Base-by-base conservation (phyloP, 2,113 vertebrate genomes). In the Alligator mississippiensis region DNA sequence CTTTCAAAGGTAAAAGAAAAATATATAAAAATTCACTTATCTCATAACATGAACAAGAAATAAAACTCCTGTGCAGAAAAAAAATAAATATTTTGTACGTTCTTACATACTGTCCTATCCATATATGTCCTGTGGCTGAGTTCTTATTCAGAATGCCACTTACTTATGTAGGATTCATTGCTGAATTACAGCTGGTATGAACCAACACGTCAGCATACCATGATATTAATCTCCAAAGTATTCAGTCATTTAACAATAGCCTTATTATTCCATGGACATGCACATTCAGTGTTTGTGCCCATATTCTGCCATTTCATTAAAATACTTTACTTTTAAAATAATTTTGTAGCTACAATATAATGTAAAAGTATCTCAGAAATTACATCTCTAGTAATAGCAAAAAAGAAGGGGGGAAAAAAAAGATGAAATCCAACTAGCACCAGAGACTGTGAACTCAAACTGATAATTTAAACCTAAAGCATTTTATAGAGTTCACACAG, bases 191-290 rank as follows among this genome's bases (percentile, higher is more conserved):
- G 91, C 89, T 93, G 86, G 68, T 95, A 95, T 88, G 93, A 96
- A 89, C 80, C 86, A 92, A 92, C 82, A 92, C 86, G 95, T 94
- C 94, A 95, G 91, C 82, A 84, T 85, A 94, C 94, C 88, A 59
- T 86, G 93, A 96, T 88, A 97, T 86, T 91, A 95, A 96, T 97
- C 96, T 96, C 94, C 85, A 61, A 97, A 96, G 92, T 90, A 95
- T 87, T 96, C 97, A 96, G 47, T 96, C 96, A 89, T 85, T 94
- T 96, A 91, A 97, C 94, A 97, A 97, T 94, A 94, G 92, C 77
- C 72, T 95, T 94, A 95, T 97, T 97, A 96, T 98, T 96, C 77
- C 89, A 60, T 54, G 68, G 74, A 96, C 90, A 90, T 24, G 22
- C 92, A 92, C 8, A 15, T 94, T 93, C 28, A 3, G 47, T 80